Base-by-base conservation (phyloP, 2,888 invertebrate genomes). In the Drosophila phalerata region DNA sequence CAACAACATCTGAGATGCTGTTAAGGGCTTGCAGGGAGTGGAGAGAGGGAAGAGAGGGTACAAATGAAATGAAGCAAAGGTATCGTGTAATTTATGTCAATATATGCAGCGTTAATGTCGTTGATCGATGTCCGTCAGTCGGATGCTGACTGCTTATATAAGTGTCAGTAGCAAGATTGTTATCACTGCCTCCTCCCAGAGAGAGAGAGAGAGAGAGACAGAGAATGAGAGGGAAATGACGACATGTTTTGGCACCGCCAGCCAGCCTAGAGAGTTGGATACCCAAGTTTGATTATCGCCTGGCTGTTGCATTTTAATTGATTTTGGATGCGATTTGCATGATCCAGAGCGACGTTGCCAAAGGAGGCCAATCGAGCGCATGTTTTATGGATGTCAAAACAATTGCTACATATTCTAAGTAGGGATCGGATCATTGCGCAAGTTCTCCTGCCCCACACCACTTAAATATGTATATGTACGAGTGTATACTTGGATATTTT, bases 101-200 rank as follows among this genome's bases (percentile, higher is more conserved):
- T 91, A 85, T 91, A 91, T 91, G 84, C 91, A 90, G 91, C 86
- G 91, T 88, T 91, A 91, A 91, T 91, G 89, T 91, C 90, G 74
- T 89, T 85, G 84, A 85, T 85, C 84, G 84, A 85, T 85, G 84
- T 87, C 84, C 85, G 85, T 89, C 85, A 87, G 72, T 85, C 25
- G 85, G 83, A 83, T 85, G 81, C 83, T 88, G 88, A 76, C 81
- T 85, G 85, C 73, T 89, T 85, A 89, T 87, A 89, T 85, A 89
- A 85, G 81, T 72, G 70, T 67, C 79, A 69, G 74, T 63, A 58
- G 60, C 64, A 38, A 78, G 83, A 84, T 84, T 71, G 69, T 85
- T 88, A 84, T 84, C 83, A 79, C 58, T 63, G 25, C 53, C 49
- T 52, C 9, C 32, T 8, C 42, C 19, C 5, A 48, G 25, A 3